Evolutionary conservation across 1,140 invertebrate genomes (phyloP).

Genomic region (Tetramorium parvispinum): DNA sequence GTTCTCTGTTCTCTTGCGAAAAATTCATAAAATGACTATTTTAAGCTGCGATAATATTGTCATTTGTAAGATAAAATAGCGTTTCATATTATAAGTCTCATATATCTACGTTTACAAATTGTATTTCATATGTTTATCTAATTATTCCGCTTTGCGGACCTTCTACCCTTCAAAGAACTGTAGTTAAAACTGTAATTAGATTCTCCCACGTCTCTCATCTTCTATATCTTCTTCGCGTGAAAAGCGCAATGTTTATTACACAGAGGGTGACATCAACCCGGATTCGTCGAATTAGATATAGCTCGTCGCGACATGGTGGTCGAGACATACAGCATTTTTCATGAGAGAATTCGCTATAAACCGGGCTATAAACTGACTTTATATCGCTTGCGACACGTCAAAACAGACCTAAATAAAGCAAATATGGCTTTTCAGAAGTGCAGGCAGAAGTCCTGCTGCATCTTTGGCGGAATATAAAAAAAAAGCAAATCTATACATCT

Average conservation of each 20-base stretch:
- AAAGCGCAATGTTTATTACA: constrained; percentile 1
- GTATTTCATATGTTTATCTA: background rate
- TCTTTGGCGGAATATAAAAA: background rate
- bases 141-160: constrained; percentile 2
- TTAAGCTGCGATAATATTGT: background rate
- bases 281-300: constrained; percentile 8
- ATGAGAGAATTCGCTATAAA: background rate
- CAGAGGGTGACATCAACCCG: background rate
- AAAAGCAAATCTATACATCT: constrained; percentile 6
- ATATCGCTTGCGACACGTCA: background rate
- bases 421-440: background rate
- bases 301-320: background rate
- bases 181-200: background rate
- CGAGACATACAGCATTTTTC: constrained; percentile 1
- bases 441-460: background rate
- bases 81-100: background rate
- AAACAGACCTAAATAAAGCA: constrained; percentile 6
- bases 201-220: background rate
- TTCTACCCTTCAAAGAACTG: background rate
- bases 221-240: too few relatives aligned
- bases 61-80: background rate
- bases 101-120: background rate
- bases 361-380: constrained; percentile 11
- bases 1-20: background rate
- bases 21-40: background rate